Conservation (phyloP, 2,113 vertebrate species). For the Formicarius rufipectus region DNA sequence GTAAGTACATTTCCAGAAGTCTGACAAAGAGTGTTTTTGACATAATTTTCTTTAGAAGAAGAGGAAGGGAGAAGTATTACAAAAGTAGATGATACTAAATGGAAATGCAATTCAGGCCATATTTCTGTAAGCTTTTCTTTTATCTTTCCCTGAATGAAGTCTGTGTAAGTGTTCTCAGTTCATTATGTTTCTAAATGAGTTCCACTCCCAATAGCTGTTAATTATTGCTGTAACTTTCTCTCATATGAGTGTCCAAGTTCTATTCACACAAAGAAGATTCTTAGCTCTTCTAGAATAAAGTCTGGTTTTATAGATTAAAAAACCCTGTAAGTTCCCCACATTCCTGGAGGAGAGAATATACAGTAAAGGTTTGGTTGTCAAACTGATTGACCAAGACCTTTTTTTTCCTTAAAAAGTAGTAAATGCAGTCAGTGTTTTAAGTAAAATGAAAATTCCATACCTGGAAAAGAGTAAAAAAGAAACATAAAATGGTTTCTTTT, state of each 20-base stretch:
- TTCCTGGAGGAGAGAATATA: background rate
- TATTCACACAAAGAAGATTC: background rate
- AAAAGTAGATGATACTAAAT: background rate
- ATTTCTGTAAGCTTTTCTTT: background rate
- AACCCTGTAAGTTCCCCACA: background rate
- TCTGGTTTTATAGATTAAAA: background rate
- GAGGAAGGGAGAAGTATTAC: background rate
- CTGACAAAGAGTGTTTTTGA: background rate
- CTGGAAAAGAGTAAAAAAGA: background rate
- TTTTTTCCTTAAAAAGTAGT: background rate
- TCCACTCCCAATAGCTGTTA: background rate
- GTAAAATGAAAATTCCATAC: background rate
- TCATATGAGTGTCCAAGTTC: background rate
- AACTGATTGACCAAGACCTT: background rate
- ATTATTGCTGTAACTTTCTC: background rate
- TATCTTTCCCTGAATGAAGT: background rate
- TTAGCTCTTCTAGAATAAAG: background rate
- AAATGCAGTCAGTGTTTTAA: background rate
- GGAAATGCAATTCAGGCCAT: background rate
- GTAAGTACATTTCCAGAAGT: background rate
- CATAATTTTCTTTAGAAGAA: background rate
- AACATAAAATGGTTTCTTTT: background rate
- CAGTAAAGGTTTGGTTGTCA: background rate
- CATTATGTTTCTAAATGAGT: constrained; percentile 11
- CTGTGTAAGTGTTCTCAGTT: background rate